A percentile compares a stretch with the other conserved stretches of the same genome.
phyloP scores from a whole-genome alignment of 2,113 vertebrate genomes.

The Lucifuga dentata region DNA sequence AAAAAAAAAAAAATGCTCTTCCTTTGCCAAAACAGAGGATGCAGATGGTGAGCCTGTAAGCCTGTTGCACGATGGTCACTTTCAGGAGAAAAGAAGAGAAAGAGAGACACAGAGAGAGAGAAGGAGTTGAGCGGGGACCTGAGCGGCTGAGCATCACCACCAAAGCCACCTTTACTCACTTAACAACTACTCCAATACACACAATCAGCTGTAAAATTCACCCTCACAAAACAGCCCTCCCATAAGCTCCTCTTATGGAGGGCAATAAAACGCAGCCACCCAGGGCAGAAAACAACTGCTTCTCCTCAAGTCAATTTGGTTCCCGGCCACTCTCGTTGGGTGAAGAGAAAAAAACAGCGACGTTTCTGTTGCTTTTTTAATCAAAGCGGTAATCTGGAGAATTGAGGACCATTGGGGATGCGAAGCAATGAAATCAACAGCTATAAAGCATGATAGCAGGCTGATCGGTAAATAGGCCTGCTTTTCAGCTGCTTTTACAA shows the following conservation, averaged over 20 bases:
- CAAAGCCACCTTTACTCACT: slow-evolving; percentile 57
- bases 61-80: too few species aligned
- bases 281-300: slow-evolving; percentile 46
- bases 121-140: too few species aligned
- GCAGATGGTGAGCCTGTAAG: too few species aligned
- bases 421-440: slow-evolving; percentile 30
- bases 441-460: slow-evolving; percentile 49
- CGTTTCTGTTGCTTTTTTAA: slow-evolving; percentile 32
- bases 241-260: slow-evolving; percentile 55
- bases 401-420: slow-evolving; percentile 23
- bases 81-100: too few species aligned
- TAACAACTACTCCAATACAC: slow-evolving; percentile 59
- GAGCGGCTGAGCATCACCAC: slow-evolving; percentile 6
- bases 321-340: slow-evolving; percentile 15
- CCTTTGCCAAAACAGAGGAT: too few species aligned
- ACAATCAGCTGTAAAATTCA: slow-evolving; percentile 65
- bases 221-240: slow-evolving; percentile 56
- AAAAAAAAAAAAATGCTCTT: too few species aligned
- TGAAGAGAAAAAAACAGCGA: neutral
- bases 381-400: slow-evolving; percentile 24
- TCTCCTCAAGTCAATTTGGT: slow-evolving; percentile 50
- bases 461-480: slow-evolving; percentile 48
- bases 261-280: slow-evolving; percentile 59
- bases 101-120: too few species aligned
- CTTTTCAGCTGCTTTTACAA: slow-evolving; percentile 11